phyloP scores from a whole-genome alignment of 2,113 vertebrate genomes.

The Emydocephalus ijimae region DNA sequence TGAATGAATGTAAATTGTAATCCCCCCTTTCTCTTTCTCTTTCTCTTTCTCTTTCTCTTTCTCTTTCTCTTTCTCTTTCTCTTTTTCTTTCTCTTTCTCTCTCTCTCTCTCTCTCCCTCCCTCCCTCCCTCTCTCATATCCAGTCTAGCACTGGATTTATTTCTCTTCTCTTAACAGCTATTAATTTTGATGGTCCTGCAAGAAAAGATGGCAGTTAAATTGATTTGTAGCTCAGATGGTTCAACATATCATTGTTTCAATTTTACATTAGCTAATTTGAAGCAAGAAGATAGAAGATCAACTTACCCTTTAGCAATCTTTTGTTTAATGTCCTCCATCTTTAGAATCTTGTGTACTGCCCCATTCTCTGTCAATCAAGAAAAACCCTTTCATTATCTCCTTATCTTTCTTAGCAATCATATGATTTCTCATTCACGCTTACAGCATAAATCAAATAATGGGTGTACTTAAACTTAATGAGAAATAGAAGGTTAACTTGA shows the following conservation, averaged over 20 bases:
- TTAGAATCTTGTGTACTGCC: background rate
- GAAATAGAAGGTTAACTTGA: background rate
- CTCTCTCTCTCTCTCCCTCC: too few relatives aligned
- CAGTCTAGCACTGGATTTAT: background rate
- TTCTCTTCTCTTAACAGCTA: background rate
- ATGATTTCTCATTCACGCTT: background rate
- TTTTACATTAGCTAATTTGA: background rate
- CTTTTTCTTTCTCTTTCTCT: background rate
- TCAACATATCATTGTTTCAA: background rate
- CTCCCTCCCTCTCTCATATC: background rate
- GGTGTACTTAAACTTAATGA: slow-evolving; percentile 3
- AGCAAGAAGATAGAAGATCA: background rate
- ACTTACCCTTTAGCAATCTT: background rate
- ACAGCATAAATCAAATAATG: slow-evolving; percentile 11
- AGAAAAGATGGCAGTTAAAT: background rate
- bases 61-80: too few relatives aligned
- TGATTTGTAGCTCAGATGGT: background rate
- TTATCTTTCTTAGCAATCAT: background rate
- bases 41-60: background rate
- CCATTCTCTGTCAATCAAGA: background rate
- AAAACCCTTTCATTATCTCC: background rate
- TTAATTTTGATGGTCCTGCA: background rate
- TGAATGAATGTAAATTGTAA: background rate
- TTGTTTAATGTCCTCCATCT: background rate
- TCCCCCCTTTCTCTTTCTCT: background rate